Base-by-base conservation (phyloP, 2,113 vertebrate species). In the Naja naja region DNA sequence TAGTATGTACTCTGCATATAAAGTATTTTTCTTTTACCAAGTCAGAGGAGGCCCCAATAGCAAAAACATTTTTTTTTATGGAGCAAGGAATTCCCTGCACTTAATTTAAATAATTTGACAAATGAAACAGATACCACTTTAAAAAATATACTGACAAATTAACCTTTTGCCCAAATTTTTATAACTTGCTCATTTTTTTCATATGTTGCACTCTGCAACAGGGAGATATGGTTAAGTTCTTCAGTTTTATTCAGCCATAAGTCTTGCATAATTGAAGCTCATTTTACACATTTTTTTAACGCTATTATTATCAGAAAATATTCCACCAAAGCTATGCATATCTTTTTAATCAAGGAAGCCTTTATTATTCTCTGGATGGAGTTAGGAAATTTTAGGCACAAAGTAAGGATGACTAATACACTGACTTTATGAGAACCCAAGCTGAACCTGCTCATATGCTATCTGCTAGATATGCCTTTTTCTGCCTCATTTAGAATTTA, bases 301-400 rank as follows among this genome's bases (percentile, higher is more conserved):
- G 95, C 92, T 90, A 92, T 69, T 94, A 92, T 94, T 74, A 95
- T 94, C 60, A 89, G 92, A 95, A 39, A 91, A 64, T 93, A 93
- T 87, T 94, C 90, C 53, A 45, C 81, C 25, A 91, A 43, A 53
- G 64, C 47, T 85, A 39, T 85, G 81, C 2, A 1, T 94, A 87
- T 91, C 86, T 95, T 89, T 93, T 23, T 90, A 91, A 87, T 91
- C 88, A 86, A 39, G 81, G 39, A 64, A 87, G 45, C 0, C 20
- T 89, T 94, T 88, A 30, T 49, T 94, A 90, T 89, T 18, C 86
- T 95, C 90, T 92, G 74, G 5, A 89, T 92, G 88, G 89, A 95
- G 88, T 92, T 95, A 52, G 27, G 69, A 81, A 81, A 27, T 54
- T 64, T 85, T 39, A 45, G 9, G 95, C 93, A 58, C 90, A 93